Evolutionary conservation across 2,113 vertebrate genomes (phyloP).

Genomic region (Neotoma lepida): DNA sequence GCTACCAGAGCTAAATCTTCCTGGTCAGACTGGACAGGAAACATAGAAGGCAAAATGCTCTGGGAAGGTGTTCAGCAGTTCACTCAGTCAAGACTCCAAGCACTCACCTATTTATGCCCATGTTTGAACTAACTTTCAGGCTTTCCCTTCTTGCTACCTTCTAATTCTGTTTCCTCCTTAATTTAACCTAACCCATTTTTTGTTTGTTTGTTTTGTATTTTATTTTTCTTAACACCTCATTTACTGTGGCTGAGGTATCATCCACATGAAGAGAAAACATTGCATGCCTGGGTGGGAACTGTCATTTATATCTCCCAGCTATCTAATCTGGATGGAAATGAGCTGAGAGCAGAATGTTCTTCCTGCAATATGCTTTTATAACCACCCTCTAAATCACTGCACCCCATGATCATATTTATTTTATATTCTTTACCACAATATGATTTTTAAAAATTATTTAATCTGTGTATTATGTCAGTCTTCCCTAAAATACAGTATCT

Average conservation of each 20-base stretch:
- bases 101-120: not conserved
- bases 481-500: not conserved
- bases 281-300: not conserved
- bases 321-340: not conserved
- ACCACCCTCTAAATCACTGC: not conserved
- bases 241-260: not conserved
- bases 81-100: not conserved
- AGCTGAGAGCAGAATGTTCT: not conserved
- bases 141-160: not conserved
- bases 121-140: not conserved
- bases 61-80: not conserved
- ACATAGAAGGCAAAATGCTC: not conserved
- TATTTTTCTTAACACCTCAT: not conserved
- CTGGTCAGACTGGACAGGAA: not conserved
- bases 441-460: not conserved
- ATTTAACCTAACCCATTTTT: not conserved
- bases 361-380: not conserved
- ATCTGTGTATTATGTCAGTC: not conserved
- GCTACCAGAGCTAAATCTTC: not conserved
- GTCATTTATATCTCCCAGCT: not conserved
- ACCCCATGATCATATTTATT: not conserved
- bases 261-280: not conserved
- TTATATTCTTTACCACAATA: constrained; percentile 23
- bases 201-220: not conserved
- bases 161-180: not conserved